phyloP scores from a whole-genome alignment of 1,140 invertebrate genomes.

The Lucilia sericata region DNA sequence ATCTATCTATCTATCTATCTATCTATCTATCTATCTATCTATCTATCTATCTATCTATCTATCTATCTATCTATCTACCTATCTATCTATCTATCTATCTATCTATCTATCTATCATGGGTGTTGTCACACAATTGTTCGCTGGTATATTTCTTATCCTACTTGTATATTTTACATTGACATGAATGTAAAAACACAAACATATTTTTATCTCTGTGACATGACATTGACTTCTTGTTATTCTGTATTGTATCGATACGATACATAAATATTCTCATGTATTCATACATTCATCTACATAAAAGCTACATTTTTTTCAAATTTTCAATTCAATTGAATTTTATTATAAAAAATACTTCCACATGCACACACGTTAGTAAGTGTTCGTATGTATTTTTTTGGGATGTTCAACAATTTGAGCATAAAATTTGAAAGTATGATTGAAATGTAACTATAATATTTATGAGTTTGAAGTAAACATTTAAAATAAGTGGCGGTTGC shows the following conservation, averaged over 20 bases:
- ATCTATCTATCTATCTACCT: neutral
- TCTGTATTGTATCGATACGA: neutral
- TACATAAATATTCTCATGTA: neutral
- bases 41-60: neutral
- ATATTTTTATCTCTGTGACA: constrained; percentile 26
- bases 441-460: constrained; percentile 39
- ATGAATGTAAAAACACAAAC: neutral
- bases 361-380: neutral
- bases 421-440: constrained; percentile 44
- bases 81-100: too few species aligned
- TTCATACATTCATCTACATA: neutral
- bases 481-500: neutral
- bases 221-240: constrained; percentile 35
- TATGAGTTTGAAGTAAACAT: neutral
- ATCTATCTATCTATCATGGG: too few species aligned
- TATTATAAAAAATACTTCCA: constrained; percentile 2
- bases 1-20: too few species aligned
- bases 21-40: too few species aligned
- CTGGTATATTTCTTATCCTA: neutral
- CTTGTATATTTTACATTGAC: neutral
- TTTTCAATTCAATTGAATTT: constrained; percentile 24
- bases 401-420: neutral
- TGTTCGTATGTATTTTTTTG: neutral
- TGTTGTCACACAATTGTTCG: neutral
- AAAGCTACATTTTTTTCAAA: neutral